Evolutionary conservation across 1,140 invertebrate genomes (phyloP).

Genomic region (Pollicipes pollicipes): DNA sequence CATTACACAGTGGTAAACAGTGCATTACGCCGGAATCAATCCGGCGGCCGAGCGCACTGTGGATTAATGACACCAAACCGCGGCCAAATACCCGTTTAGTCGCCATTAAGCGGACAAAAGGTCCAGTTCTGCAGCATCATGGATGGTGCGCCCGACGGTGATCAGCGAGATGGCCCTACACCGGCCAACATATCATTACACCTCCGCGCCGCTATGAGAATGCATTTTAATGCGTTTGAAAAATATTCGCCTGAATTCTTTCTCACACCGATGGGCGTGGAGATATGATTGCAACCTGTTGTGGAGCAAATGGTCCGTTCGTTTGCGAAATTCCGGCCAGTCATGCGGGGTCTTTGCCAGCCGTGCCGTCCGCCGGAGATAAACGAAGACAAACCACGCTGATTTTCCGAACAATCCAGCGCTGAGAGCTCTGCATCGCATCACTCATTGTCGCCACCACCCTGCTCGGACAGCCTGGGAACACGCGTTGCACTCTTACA

Average conservation of each 20-base stretch:
- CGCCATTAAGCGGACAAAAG: neutral
- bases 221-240: neutral
- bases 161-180: neutral
- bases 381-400: neutral
- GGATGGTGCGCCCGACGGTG: neutral
- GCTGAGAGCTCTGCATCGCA: neutral
- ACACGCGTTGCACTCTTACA: too few relatives aligned
- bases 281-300: neutral
- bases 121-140: neutral
- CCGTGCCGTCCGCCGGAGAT: neutral
- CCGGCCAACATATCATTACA: neutral
- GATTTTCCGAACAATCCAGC: neutral
- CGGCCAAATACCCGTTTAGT: neutral
- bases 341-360: neutral
- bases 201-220: neutral
- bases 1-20: constrained; percentile 1
- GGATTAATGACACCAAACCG: neutral
- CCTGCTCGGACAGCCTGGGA: too few relatives aligned
- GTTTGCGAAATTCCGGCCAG: neutral
- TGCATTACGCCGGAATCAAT: neutral
- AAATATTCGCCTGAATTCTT: neutral
- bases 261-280: neutral
- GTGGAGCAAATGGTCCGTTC: neutral
- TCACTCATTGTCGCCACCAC: too few relatives aligned
- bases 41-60: neutral